Evolutionary conservation across 2,797 vertebrate species (phyloP), one percentile per base, ranked within the genome.

Genomic region (Phataginus tetradactyla): DNA sequence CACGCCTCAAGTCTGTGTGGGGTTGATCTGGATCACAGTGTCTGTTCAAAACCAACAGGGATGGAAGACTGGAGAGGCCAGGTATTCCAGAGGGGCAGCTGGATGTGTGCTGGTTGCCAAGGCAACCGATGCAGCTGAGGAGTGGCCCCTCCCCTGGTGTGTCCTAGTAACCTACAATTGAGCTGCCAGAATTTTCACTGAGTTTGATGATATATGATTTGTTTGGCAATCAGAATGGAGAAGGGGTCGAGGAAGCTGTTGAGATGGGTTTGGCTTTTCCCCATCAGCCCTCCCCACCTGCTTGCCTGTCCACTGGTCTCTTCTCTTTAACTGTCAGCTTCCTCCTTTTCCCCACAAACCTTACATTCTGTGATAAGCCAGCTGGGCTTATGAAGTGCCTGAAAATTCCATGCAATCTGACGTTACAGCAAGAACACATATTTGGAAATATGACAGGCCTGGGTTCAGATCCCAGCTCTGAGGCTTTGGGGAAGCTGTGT

Each of bases 91-190:
- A 95, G 96, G 49, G 71, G 32, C 37, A 15, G 64, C 49, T 23
- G 79, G 74, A 75, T 80, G 79, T 80, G 25, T 69, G 85, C 63
- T 63, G 0, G 91, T 97, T 97, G 77, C 97, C 87, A 92, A 92
- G 91, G 94, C 96, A 96, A 83, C 93, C 0, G 57, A 79, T 63
- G 63, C 55, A 63, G 75, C 64, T 37, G 23, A 18, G 63, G 68
- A 8, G 29, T 1, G 37, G 63, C 69, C 64, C 91, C 91, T 57
- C 74, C 78, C 68, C 32, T 25, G 32, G n/a, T 18, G 68, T 93
- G 97, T 95, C 96, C 97, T 94, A 97, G 84, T 95, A 97, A 96
- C 97, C 97, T 97, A 78, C 93, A 92, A 88, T 81, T 34, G 34
- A 93, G 97, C 94, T 78, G 68, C 94, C 55, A n/a, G 72, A 57